Conservation (phyloP, 2,797 vertebrate genomes). For the Peromyscus melanophrys region DNA sequence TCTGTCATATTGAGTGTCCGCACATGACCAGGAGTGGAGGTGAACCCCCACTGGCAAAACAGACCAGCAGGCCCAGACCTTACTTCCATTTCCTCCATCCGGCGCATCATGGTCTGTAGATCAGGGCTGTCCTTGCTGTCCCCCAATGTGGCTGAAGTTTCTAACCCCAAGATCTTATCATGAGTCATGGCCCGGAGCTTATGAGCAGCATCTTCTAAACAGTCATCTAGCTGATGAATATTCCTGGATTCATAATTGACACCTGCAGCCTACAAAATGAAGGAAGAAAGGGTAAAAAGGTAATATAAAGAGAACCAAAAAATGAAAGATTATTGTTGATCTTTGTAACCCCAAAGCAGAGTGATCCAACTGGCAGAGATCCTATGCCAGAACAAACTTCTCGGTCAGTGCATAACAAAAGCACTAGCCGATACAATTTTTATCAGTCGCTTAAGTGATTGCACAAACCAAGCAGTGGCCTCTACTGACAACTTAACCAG, state of each 20-base stretch:
- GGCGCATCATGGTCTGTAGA: conserved; percentile 95
- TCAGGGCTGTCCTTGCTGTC: conserved; percentile 85
- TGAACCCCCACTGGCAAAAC: neutral
- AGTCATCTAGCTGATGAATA: conserved; percentile 88
- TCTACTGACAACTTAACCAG: neutral
- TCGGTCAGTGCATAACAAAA: neutral
- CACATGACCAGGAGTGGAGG: neutral
- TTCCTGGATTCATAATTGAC: conserved; percentile 50
- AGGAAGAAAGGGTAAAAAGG: neutral
- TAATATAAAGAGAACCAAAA: neutral
- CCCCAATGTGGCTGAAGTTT: conserved; percentile 81
- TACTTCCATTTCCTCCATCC: conserved; percentile 99
- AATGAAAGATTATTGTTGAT: neutral
- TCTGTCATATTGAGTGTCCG: neutral
- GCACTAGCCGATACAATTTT: neutral
- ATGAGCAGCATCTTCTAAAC: conserved; percentile 88
- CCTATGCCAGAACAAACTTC: neutral
- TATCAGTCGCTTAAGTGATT: conserved; percentile 11
- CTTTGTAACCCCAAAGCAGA: neutral
- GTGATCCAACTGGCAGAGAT: neutral
- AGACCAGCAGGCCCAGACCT: neutral
- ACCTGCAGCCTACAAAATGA: conserved; percentile 55
- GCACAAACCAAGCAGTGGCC: neutral
- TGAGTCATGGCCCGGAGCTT: conserved; percentile 85
- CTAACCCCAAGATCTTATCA: conserved; percentile 79